Conservation (phyloP, 2,888 invertebrate species). For the Belgica antarctica region DNA sequence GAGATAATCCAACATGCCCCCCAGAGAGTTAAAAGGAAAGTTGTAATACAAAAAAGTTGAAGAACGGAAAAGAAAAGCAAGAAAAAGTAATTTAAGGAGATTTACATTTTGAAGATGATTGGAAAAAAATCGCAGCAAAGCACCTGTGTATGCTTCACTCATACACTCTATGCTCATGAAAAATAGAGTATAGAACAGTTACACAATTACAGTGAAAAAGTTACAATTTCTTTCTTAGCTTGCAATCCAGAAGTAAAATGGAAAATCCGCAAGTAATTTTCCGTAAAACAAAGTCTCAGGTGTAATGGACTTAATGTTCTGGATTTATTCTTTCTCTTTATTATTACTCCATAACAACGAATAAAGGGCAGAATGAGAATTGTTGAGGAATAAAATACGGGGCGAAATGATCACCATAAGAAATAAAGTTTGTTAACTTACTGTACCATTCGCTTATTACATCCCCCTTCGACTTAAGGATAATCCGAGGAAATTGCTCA, state of each 20-base stretch:
- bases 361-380: conserved; percentile 28
- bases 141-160: conserved; percentile 15
- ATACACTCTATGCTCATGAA: not conserved
- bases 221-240: too few species aligned
- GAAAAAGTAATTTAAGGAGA: conserved; percentile 34
- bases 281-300: conserved; percentile 30
- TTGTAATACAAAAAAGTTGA: conserved; percentile 1
- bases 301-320: conserved; percentile 38
- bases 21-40: not conserved
- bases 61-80: not conserved
- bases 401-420: not conserved
- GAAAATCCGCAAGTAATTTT: not conserved
- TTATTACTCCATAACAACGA: conserved; percentile 37
- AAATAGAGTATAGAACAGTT: too few species aligned
- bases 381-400: conserved; percentile 18
- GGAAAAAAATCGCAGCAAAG: conserved; percentile 8
- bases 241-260: not conserved
- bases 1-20: not conserved
- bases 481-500: too few species aligned
- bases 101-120: conserved; percentile 31
- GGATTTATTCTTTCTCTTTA: conserved; percentile 42
- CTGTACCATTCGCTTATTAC: conserved; percentile 28
- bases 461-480: not conserved
- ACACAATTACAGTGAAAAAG: not conserved
- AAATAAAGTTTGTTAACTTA: conserved; percentile 39